phyloP scores from a whole-genome alignment of 2,888 invertebrate species.

The Exocentrus adspersus region DNA sequence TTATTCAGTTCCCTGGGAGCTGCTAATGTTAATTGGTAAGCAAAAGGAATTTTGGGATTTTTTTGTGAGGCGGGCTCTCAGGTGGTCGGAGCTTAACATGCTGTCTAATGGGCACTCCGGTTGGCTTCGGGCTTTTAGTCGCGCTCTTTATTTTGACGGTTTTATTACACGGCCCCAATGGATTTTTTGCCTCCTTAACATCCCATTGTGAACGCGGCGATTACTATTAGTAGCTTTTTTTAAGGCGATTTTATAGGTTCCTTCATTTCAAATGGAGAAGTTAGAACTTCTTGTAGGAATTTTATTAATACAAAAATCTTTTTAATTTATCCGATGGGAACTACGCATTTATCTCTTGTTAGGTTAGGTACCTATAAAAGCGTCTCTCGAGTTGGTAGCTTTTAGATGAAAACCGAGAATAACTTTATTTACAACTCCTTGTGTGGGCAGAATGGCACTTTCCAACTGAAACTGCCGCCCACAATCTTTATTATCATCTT shows the following conservation, averaged over 20 bases:
- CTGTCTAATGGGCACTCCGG: constrained; percentile 42
- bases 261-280: not conserved
- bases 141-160: constrained; percentile 43
- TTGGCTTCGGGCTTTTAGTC: constrained; percentile 8
- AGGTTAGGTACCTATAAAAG: too few species aligned
- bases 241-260: not conserved
- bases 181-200: constrained; percentile 7
- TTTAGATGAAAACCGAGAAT: too few species aligned
- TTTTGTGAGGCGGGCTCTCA: constrained; percentile 37
- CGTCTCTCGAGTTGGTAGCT: too few species aligned
- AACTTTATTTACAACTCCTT: too few species aligned
- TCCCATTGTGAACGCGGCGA: not conserved
- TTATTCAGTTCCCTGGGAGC: constrained; percentile 15
- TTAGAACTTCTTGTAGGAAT: too few species aligned
- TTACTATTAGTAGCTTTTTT: not conserved
- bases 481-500: too few species aligned
- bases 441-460: too few species aligned
- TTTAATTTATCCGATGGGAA: too few species aligned
- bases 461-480: too few species aligned
- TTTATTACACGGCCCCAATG: constrained; percentile 37
- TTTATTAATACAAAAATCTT: too few species aligned
- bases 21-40: constrained; percentile 42
- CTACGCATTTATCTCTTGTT: too few species aligned
- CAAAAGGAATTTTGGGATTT: constrained; percentile 40
- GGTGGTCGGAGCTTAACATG: constrained; percentile 45